A percentile compares a stretch with the other conserved stretches of the same genome.
These are phyloP conservation scores for Dorcus hopei DNA, from an alignment of 2,888 invertebrate genomes.

Conservation along the genomic window DNA sequence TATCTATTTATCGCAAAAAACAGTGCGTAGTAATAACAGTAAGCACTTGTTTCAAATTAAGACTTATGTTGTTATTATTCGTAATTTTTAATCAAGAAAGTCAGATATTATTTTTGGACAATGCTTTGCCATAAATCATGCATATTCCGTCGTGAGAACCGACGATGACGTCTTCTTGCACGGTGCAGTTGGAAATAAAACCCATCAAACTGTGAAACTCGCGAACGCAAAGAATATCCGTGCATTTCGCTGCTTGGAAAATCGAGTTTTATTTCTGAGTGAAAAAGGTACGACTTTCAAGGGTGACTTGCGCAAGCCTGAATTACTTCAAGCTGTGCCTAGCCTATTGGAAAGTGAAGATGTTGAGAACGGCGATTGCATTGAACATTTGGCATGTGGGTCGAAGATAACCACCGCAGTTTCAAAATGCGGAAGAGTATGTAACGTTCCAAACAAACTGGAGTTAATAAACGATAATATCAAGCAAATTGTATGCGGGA, in stretches of 20 bases:
- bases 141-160: slow-evolving; percentile 26
- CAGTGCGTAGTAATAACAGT: too few relatives aligned
- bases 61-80: too few relatives aligned
- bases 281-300: slow-evolving; percentile 33
- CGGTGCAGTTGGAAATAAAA: slow-evolving; percentile 16
- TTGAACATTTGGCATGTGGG: slow-evolving; percentile 51
- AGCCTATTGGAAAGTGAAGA: slow-evolving; percentile 26
- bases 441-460: slow-evolving; percentile 59
- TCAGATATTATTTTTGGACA: too few relatives aligned
- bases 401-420: slow-evolving; percentile 50
- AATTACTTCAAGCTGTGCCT: slow-evolving; percentile 19
- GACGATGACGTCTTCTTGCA: slow-evolving; percentile 16
- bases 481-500: slow-evolving; percentile 69
- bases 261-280: slow-evolving; percentile 33
- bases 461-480: slow-evolving; percentile 57
- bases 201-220: slow-evolving; percentile 11
- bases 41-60: too few relatives aligned
- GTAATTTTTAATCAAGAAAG: too few relatives aligned
- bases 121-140: slow-evolving; percentile 34
- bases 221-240: slow-evolving; percentile 5
- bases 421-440: slow-evolving; percentile 55
- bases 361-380: slow-evolving; percentile 28
- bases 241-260: slow-evolving; percentile 34
- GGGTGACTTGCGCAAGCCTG: slow-evolving; percentile 26
- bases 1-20: too few relatives aligned